Base-by-base conservation (phyloP, 2,113 vertebrate genomes). In the Aegithalos caudatus region DNA sequence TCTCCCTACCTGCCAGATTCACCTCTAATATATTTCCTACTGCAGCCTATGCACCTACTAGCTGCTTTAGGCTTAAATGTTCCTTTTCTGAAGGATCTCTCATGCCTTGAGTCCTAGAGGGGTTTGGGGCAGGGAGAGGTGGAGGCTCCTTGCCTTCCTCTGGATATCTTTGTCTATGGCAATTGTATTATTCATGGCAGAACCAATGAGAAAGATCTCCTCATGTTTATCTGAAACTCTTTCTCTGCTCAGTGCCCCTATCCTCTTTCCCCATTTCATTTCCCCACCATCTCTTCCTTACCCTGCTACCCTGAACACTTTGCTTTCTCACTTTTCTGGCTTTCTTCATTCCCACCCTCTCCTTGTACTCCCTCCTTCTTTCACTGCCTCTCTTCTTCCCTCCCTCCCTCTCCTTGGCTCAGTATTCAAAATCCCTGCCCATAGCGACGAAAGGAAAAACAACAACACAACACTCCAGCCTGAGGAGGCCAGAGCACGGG, bases 391-490 rank as follows among this genome's bases (percentile, higher is more conserved):
- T 56, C 71, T 94, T 92, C 64, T 90, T 92, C 85, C 82, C 81
- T 93, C 85, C 82, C 81, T 93, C 87, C 93, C 95, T 96, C 92
- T 95, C 88, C 90, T 96, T 97, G 97, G 97, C 97, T 96, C 74
- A 42, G 44, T 16, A 60, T 62, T 94, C 87, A 2, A 97, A 95
- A 97, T 98, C 97, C 93, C 94, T 97, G 97, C 97, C 96, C 98
- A 96, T 98, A 97, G 97, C 92, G 97, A 98, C 98, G 77, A 88
- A 89, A 89, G 94, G 92, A 95, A 97, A 97, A 97, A 97, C 96
- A 98, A 97, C 97, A 98, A 92, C 98, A 98, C 70, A 98, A 98
- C 97, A 97, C 66, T 97, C 40, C 86, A 83, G 97, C 90, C 90
- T 82, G 84, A 96, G 60, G 96, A 97, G 92, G 93, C 94, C 95